Conservation (phyloP, 2,888 invertebrate genomes). For the Cheilosia vulpina region DNA sequence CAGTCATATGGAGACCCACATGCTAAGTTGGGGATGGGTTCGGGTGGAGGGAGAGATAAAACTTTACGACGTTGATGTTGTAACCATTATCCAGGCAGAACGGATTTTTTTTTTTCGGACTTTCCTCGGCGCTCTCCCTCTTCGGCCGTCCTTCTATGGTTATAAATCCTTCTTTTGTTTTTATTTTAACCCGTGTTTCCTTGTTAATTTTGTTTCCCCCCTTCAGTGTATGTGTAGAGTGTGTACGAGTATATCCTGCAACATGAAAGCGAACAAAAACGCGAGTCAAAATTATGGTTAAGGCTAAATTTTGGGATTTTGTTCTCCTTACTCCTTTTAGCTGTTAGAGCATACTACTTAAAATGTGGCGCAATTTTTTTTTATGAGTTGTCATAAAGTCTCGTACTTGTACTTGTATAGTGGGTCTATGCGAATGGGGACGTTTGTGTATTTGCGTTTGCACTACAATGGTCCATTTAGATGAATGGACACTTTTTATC, state of each 20-base stretch:
- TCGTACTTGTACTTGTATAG: background rate
- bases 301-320: slow-evolving; percentile 21
- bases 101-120: slow-evolving; percentile 28
- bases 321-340: background rate
- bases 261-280: slow-evolving; percentile 25
- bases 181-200: slow-evolving; percentile 30
- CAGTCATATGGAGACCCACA: background rate
- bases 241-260: slow-evolving; percentile 3
- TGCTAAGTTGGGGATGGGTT: background rate
- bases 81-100: slow-evolving; percentile 61
- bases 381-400: slow-evolving; percentile 34
- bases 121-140: background rate
- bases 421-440: background rate
- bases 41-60: slow-evolving; percentile 25
- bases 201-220: background rate
- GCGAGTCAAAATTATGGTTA: slow-evolving; percentile 30
- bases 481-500: slow-evolving; percentile 32
- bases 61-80: slow-evolving; percentile 59
- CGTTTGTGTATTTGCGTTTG: background rate
- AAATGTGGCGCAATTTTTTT: slow-evolving; percentile 18
- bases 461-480: slow-evolving; percentile 38
- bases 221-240: background rate
- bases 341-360: slow-evolving; percentile 15
- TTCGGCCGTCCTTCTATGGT: background rate
- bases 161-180: slow-evolving; percentile 45